A percentile compares a stretch with the other conserved stretches of the same genome.
Evolutionary conservation across 64 coral and sea anemone species (phyloP).

Genomic region (Hydrozoanthus tunicans): DNA sequence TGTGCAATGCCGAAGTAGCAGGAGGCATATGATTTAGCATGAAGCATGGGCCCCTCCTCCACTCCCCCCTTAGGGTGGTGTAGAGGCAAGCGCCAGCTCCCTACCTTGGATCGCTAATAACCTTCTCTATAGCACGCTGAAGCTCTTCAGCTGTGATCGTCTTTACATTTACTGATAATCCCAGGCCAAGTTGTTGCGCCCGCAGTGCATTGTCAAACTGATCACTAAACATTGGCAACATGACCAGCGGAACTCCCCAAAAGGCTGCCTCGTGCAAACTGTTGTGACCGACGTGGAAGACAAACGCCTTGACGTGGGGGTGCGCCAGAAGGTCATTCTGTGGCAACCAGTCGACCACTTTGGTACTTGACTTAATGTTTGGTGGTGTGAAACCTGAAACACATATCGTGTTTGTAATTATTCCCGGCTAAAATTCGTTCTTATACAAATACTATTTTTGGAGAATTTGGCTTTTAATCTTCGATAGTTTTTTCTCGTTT

Average conservation of each 20-base stretch:
- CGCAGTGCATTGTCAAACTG: conserved; percentile 7
- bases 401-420: background rate
- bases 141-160: conserved; percentile 7
- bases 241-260: conserved; percentile 1
- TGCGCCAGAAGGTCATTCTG: conserved; percentile 26
- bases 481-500: no score
- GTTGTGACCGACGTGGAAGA: conserved; percentile 22
- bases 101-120: conserved; percentile 21
- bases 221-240: background rate
- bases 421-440: background rate
- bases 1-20: no score
- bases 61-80: no score
- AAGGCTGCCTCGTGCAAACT: conserved; percentile 14
- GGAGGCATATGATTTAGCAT: no score
- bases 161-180: background rate
- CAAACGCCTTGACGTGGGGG: conserved; percentile 9
- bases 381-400: background rate
- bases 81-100: no score
- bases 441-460: no score
- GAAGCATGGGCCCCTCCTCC: no score
- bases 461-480: no score
- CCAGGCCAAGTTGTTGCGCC: conserved; percentile 1
- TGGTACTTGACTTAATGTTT: background rate
- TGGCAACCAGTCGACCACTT: conserved; percentile 28
- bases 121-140: background rate